Conservation (phyloP, 2,113 vertebrate genomes). For the Proterorhinus semilunaris region DNA sequence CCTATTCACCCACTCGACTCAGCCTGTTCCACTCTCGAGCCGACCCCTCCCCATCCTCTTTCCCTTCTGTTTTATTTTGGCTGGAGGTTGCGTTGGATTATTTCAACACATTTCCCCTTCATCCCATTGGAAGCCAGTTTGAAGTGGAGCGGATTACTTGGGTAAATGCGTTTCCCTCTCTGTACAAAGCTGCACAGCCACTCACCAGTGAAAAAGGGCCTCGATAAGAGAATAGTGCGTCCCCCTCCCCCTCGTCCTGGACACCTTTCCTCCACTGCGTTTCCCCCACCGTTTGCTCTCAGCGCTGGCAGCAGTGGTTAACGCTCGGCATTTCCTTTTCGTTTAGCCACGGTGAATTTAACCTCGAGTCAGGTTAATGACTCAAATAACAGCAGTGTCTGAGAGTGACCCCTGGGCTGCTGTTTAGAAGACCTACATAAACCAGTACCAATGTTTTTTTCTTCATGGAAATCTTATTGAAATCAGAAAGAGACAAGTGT, state of each 20-base stretch:
- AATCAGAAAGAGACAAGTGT: no score
- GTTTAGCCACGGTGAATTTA: slow-evolving; percentile 20
- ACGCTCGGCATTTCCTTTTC: slow-evolving; percentile 12
- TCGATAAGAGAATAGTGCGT: slow-evolving; percentile 56
- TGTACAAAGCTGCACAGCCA: slow-evolving; percentile 63
- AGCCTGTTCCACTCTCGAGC: slow-evolving; percentile 21
- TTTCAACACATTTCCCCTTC: slow-evolving; percentile 63
- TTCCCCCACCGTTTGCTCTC: slow-evolving; percentile 7
- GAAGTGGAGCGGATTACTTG: slow-evolving; percentile 65
- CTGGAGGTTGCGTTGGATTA: slow-evolving; percentile 63
- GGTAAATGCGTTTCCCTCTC: slow-evolving; percentile 61
- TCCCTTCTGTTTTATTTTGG: slow-evolving; percentile 55
- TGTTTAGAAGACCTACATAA: not conserved
- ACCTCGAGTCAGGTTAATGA: not conserved
- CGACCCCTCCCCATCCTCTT: slow-evolving; percentile 6
- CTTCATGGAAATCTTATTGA: no score
- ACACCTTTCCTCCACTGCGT: slow-evolving; percentile 2
- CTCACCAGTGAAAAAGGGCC: slow-evolving; percentile 50
- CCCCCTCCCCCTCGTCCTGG: not conserved
- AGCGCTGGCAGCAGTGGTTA: slow-evolving; percentile 8
- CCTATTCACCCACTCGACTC: not conserved
- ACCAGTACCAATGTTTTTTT: no score
- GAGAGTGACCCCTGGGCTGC: not conserved
- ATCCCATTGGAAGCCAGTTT: slow-evolving; percentile 64
- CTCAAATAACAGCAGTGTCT: not conserved